Evolutionary conservation across 2,888 invertebrate genomes (phyloP).

Genomic region (Drosophila lutescens): DNA sequence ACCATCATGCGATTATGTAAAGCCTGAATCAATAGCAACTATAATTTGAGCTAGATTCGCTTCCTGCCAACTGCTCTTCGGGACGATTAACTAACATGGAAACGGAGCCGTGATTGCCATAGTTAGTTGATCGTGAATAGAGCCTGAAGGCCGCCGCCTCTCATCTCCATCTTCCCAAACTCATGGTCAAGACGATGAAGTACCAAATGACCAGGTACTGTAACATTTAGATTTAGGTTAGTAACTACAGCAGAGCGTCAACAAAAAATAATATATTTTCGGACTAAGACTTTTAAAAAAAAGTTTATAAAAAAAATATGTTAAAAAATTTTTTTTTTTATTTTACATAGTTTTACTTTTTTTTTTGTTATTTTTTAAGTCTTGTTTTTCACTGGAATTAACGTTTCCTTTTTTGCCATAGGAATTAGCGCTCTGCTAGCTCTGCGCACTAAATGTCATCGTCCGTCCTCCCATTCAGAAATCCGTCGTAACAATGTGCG

Average conservation of each 20-base stretch:
- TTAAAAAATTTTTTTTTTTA: not conserved
- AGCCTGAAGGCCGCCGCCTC: constrained; percentile 41
- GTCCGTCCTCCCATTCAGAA: too few relatives aligned
- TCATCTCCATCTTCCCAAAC: constrained; percentile 2
- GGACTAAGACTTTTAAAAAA: not conserved
- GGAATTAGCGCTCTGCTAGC: too few relatives aligned
- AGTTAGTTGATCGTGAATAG: constrained; percentile 57
- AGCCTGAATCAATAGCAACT: constrained; percentile 47
- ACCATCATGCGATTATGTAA: constrained; percentile 47
- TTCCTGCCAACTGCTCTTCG: constrained; percentile 52
- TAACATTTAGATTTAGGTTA: constrained; percentile 22
- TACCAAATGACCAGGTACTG: constrained; percentile 15
- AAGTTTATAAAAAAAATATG: not conserved
- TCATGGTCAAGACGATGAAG: constrained; percentile 44
- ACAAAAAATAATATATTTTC: too few relatives aligned
- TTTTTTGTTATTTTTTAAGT: not conserved
- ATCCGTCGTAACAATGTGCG: not conserved
- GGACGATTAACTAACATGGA: constrained; percentile 62
- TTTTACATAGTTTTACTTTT: not conserved
- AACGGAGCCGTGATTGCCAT: constrained; percentile 39
- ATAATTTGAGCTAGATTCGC: constrained; percentile 50
- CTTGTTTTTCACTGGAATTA: too few relatives aligned
- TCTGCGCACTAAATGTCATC: too few relatives aligned
- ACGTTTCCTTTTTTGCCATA: too few relatives aligned
- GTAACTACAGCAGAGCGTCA: not conserved